Percentiles rank a stretch among this genome's conserved stretches.
Evolutionary conservation across 2,113 vertebrate species (phyloP).

Genomic region (Struthio camelus): DNA sequence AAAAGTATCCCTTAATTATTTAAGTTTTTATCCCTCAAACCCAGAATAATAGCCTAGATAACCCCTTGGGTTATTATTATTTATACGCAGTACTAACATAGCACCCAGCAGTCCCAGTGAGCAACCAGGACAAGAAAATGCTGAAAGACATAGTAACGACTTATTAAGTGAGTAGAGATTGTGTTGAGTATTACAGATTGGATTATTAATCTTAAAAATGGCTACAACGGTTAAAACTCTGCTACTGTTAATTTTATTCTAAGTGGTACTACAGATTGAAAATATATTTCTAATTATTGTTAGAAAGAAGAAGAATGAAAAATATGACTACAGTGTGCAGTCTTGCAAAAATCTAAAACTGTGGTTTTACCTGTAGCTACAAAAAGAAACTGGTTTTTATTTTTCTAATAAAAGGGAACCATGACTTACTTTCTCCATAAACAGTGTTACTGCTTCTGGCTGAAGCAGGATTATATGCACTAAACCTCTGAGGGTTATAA

Average conservation of each 20-base stretch:
- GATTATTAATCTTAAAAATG: background rate
- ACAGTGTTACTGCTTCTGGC: background rate
- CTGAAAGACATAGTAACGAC: background rate
- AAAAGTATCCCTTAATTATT: background rate
- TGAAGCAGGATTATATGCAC: background rate
- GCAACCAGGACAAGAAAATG: background rate
- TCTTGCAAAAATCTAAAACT: background rate
- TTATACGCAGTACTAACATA: background rate
- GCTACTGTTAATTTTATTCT: background rate
- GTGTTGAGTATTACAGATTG: background rate
- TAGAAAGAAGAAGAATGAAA: background rate
- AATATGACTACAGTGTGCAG: background rate
- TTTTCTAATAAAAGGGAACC: background rate
- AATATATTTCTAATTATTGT: background rate
- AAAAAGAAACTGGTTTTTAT: background rate
- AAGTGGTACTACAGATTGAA: background rate
- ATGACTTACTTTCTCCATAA: background rate
- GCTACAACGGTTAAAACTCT: background rate
- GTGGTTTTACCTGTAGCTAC: background rate
- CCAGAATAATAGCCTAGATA: background rate
- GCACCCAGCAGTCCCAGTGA: background rate
- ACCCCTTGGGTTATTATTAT: background rate
- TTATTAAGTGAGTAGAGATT: background rate
- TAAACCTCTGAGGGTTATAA: background rate
- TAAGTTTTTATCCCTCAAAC: background rate